Base-by-base conservation (phyloP, 2,113 vertebrate species). In the Podarcis muralis region DNA sequence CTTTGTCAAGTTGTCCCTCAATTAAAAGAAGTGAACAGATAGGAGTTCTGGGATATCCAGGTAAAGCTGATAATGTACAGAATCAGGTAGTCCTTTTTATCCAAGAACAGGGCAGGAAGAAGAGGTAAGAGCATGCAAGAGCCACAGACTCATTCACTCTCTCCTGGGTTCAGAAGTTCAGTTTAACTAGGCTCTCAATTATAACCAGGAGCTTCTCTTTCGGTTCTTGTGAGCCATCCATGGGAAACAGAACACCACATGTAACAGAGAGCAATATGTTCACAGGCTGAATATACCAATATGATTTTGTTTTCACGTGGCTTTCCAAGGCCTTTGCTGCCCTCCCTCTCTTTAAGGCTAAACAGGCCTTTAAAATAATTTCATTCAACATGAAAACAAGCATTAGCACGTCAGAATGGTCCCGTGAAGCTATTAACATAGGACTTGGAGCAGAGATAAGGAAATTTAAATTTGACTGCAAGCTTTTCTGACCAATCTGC, bases 381-480 rank as follows among this genome's bases (percentile, higher is more conserved):
- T 72, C 15, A 83, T 40, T 66, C 3, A 90, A 62, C 1, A 83
- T 76, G 1, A 15, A 25, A 90, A 89, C 85, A n/a, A 5, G 83
- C 88, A 77, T 35, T 75, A 90, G 7, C 27, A 87, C 88, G 84
- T 90, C 59, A 0, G 74, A 84, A 48, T 12, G 89, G 4, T 69
- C 13, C 15, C 71, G 3, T 27, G 66, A 87, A 71, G 20, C 9
- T 48, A 0, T 25, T 27, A 43, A 6, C 20, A 71, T 27, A 35
- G 15, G 18, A 87, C 66, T 71, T 71, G 40, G 43, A 32, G 48
- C 25, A 80, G 11, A 59, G 40, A 69, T 35, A 87, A 6, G 53
- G 11, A 69, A 79, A 27, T 53, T 69, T 69, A 68, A 65, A 83
- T 83, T 69, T 72, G 68, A 30, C 18, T 76, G 22, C 71, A 76